Conservation (phyloP, 1,140 invertebrate genomes). For the Brachionus manjavacas region DNA sequence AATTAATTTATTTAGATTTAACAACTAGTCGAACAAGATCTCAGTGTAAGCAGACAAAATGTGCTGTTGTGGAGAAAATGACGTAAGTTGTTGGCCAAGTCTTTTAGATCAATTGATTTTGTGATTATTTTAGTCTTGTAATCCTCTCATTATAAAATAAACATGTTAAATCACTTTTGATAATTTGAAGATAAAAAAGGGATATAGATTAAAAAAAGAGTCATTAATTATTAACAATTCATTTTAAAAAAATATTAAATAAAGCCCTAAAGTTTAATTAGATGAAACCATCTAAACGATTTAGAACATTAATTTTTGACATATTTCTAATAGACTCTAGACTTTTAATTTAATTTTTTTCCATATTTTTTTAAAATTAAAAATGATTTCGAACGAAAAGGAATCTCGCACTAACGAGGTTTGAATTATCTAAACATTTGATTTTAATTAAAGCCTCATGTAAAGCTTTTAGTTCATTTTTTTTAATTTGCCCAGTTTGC, state of each 20-base stretch:
- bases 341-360: background rate
- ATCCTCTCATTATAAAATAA: background rate
- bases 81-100: background rate
- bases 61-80: conserved; percentile 5
- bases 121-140: background rate
- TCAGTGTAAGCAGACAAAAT: background rate
- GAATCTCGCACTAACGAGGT: background rate
- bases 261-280: background rate
- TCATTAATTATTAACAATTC: background rate
- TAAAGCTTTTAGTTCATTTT: background rate
- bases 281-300: background rate
- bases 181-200: too few relatives aligned
- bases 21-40: background rate
- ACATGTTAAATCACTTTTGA: too few relatives aligned
- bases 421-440: background rate
- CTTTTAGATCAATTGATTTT: background rate
- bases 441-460: background rate
- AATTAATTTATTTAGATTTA: background rate
- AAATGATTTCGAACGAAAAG: background rate
- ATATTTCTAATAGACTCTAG: background rate
- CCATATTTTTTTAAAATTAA: background rate
- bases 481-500: conserved; percentile 16
- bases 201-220: too few relatives aligned
- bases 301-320: background rate
- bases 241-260: background rate